Base-by-base conservation (phyloP, 2,888 invertebrate species). In the Cataglyphis rosenhaueri region DNA sequence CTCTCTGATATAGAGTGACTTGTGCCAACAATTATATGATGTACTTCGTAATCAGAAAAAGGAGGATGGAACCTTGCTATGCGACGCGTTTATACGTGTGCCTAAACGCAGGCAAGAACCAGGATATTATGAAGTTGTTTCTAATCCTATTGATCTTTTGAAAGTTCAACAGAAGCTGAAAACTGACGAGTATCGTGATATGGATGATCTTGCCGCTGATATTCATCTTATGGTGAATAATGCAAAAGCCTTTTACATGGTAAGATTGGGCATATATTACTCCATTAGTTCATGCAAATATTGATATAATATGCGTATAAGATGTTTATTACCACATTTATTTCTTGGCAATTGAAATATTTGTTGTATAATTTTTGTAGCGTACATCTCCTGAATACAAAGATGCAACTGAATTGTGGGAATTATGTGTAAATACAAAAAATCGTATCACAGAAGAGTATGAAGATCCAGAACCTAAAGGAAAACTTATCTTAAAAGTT, bases 91-190 rank as follows among this genome's bases (percentile, higher is more conserved):
- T 93, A 98, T 99, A 89, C 95, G 99, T 89, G 98, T 98, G 12
- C 99, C 99, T 0, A 99, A 99, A 93, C 96, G 99, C 84, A 96
- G 99, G 82, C 99, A 98, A 92, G 98, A 98, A 92, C 98, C 98
- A 1, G 97, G 97, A 79, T 98, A 98, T 93, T 98, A 98, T 94
- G 98, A 98, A 95, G 98, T 98, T 55, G 98, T 99, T 1, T 96
- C 97, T 9, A 98, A 98, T 93, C 99, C 99, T 1, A 99, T 99
- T 93, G 99, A 99, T 95, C 96, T 99, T 92, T 95, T 99, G 61
- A 97, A 98, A 95, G 98, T 99, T 3, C 99, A 99, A 94, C 99
- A 99, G 93, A 99, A 99, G 94, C 95, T 99, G 12, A 99, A 99
- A 96, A 99, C 98, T 0, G 99, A 99, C 91, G 99, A 99, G 78